Evolutionary conservation across 2,113 vertebrate genomes (phyloP).

Genomic region (Xiphorhynchus elegans): DNA sequence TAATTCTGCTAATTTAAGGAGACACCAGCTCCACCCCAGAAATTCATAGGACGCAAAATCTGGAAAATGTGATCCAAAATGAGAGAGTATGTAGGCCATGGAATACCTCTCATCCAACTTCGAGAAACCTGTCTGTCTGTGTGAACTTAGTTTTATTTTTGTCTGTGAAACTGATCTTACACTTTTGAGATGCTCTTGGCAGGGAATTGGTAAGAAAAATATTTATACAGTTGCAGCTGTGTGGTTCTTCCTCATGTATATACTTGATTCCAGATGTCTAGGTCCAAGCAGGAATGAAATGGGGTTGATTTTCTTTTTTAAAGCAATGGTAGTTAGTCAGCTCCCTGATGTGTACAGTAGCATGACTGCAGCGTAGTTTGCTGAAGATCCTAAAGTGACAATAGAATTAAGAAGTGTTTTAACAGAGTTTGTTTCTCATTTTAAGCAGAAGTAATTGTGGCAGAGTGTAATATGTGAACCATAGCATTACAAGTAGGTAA

Average conservation of each 20-base stretch:
- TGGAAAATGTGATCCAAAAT: background rate
- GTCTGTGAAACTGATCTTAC: background rate
- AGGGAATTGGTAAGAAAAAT: slow-evolving; percentile 30
- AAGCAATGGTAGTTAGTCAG: background rate
- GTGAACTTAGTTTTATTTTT: background rate
- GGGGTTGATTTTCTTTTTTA: background rate
- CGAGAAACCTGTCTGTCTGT: background rate
- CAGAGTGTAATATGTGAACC: background rate
- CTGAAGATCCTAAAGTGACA: background rate
- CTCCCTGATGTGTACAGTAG: background rate
- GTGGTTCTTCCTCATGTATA: background rate
- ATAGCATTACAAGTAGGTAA: background rate
- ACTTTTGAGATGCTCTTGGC: slow-evolving; percentile 17
- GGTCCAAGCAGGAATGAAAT: background rate
- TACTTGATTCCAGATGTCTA: slow-evolving; percentile 41
- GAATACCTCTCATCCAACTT: background rate
- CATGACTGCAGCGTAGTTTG: background rate
- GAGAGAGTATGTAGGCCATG: background rate
- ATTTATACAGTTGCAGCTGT: slow-evolving; percentile 26
- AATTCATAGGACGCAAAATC: background rate
- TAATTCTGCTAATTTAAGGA: slow-evolving; percentile 10
- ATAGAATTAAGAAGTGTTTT: background rate
- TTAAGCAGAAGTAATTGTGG: background rate
- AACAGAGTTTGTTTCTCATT: background rate
- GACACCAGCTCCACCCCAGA: background rate